A percentile compares a stretch with the other conserved stretches of the same genome.
These are phyloP conservation scores for Platorchestia sp. DNA, from an alignment of 1,140 invertebrate species.

Conservation along the genomic window DNA sequence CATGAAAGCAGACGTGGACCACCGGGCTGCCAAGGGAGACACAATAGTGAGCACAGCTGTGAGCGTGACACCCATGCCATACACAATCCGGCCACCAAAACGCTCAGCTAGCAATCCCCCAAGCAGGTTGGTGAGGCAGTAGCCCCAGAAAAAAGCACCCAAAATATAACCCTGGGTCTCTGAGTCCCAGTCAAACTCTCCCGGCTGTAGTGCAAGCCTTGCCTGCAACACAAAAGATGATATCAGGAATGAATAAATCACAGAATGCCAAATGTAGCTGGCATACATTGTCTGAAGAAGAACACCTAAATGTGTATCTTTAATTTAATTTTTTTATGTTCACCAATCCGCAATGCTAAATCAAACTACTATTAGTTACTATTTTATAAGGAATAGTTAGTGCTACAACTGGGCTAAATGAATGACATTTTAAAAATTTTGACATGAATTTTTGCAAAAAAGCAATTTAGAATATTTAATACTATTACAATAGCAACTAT, in stretches of 20 bases:
- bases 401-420: no score
- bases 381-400: neutral
- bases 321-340: neutral
- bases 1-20: conserved; percentile 69
- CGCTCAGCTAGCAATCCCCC: conserved; percentile 83
- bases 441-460: no score
- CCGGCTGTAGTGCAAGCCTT: neutral
- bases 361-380: neutral
- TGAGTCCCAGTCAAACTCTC: conserved; percentile 70
- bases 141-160: conserved; percentile 64
- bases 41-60: conserved; percentile 86
- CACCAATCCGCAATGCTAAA: neutral
- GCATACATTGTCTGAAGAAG: neutral
- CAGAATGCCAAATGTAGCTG: neutral
- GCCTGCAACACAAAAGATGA: neutral
- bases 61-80: conserved; percentile 84
- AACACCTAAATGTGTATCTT: neutral
- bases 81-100: conserved; percentile 86
- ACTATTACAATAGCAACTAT: no score
- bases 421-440: no score
- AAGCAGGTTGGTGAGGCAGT: conserved; percentile 77
- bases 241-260: neutral
- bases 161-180: conserved; percentile 61
- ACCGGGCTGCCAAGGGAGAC: conserved; percentile 80
- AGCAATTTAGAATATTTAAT: no score